These are phyloP conservation scores for Diplodus sargus DNA, from an alignment of 2,797 vertebrate species.

Conservation along the genomic window DNA sequence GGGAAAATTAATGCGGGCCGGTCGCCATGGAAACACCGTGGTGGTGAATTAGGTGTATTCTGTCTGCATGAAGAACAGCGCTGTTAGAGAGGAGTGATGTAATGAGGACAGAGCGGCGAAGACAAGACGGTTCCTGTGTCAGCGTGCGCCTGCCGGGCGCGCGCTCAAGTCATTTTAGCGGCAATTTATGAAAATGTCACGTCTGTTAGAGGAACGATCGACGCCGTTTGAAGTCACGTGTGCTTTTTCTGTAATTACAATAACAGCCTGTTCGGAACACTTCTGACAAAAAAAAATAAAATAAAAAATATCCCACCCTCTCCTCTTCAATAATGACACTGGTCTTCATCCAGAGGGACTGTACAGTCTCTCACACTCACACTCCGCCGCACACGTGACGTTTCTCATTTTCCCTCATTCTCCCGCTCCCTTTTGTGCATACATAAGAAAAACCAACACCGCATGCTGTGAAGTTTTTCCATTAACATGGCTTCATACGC, in stretches of 20 bases:
- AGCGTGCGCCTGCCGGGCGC: not conserved
- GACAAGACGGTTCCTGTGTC: constrained; percentile 46
- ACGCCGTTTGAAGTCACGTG: not conserved
- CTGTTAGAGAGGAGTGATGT: constrained; percentile 58
- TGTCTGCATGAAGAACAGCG: constrained; percentile 74
- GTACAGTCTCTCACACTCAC: constrained; percentile 16
- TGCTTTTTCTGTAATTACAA: not conserved
- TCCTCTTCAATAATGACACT: constrained; percentile 33
- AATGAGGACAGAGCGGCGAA: constrained; percentile 59
- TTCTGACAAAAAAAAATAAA: too few relatives aligned
- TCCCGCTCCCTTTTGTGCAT: constrained; percentile 55
- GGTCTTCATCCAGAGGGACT: constrained; percentile 41
- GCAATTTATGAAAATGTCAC: not conserved
- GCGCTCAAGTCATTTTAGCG: not conserved
- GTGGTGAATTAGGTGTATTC: constrained; percentile 79
- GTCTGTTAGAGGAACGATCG: not conserved
- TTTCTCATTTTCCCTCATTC: constrained; percentile 41
- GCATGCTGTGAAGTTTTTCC: constrained; percentile 75
- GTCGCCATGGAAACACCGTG: constrained; percentile 84
- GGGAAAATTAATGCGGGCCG: constrained; percentile 76
- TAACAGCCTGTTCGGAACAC: constrained; percentile 26
- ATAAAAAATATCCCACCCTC: constrained; percentile 13
- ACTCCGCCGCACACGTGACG: constrained; percentile 4
- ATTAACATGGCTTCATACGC: constrained; percentile 69
- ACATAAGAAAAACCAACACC: constrained; percentile 62